Conservation (phyloP, 2,113 vertebrate species). For the Anthoscopus minutus region DNA sequence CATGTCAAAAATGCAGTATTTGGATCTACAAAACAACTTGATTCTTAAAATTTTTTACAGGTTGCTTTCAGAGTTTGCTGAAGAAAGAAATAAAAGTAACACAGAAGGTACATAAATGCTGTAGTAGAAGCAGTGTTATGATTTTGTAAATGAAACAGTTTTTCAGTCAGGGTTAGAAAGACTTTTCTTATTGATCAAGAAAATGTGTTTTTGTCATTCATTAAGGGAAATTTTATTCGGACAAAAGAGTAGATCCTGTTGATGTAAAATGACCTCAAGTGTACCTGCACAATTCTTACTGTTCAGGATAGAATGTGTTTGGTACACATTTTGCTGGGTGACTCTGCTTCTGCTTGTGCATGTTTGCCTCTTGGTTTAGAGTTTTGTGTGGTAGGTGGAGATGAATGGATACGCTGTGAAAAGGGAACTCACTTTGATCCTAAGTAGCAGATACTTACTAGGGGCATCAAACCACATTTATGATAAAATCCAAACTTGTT, state of each 20-base stretch:
- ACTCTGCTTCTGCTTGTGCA: neutral
- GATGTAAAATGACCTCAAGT: neutral
- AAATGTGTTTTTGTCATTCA: neutral
- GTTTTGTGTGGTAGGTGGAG: neutral
- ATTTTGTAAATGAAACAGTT: neutral
- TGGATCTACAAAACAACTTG: neutral
- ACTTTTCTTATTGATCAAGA: neutral
- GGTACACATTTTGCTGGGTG: neutral
- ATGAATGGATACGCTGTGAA: neutral
- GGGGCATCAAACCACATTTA: constrained; percentile 29
- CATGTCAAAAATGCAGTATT: neutral
- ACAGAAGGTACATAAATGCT: constrained; percentile 66
- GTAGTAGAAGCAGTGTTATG: neutral
- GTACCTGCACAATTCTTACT: neutral
- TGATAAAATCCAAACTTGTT: constrained; percentile 58
- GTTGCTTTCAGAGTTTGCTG: constrained; percentile 60
- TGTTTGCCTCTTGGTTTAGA: neutral
- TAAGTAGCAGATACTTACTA: constrained; percentile 27
- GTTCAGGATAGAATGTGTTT: neutral
- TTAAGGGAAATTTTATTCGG: neutral
- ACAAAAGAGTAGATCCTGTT: neutral
- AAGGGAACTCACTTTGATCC: neutral
- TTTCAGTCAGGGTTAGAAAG: neutral
- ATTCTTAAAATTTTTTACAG: constrained; percentile 14
- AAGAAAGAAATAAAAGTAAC: constrained; percentile 60